Base-by-base conservation (phyloP, 2,113 vertebrate genomes). In the Formicarius rufipectus region DNA sequence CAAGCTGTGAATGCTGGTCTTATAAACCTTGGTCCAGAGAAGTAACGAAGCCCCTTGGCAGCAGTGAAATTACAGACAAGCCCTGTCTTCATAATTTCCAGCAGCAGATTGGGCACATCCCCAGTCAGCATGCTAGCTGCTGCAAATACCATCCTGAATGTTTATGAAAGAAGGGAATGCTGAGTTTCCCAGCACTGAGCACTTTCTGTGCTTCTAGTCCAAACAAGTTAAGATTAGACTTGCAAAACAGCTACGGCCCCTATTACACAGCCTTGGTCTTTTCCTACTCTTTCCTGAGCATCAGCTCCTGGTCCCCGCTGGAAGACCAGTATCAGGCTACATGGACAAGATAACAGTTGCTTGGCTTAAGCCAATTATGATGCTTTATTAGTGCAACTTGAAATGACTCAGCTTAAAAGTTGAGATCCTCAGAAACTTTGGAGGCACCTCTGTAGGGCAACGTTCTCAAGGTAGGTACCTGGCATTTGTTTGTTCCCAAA, bases 201-300 rank as follows among this genome's bases (percentile, higher is more conserved):
- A 63, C 27, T 68, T 90, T 93, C 66, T 87, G 60, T 92, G n/a
- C 60, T 89, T 89, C 80, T 52, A 42, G 37, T 78, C 72, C 73
- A 89, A 95, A 89, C 56, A 96, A 95, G 86, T 86, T 88, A 81
- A 95, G 64, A 93, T 93, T 89, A 81, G 80, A 92, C 60, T 95
- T 81, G 83, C 83, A 95, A 93, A 92, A 84, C n/a, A 89, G 52
- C 52, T 71, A 25, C 84, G 89, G 55, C 3, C 4, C 37, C 49
- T n/a, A 67, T 71, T 90, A 86, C 19, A 93, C 5, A 71, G 20
- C 7, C 27, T 86, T 84, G 33, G 6, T 72, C 11, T 92, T 86
- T 83, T 69, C 62, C 66, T 89, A 62, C n/a, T 79, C 39, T 71
- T 86, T 49, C 39, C 44, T n/a, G 60, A 67, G 42, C 39, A 69